phyloP scores from a whole-genome alignment of 1,140 invertebrate species.

The Drosophila pallidifrons region DNA sequence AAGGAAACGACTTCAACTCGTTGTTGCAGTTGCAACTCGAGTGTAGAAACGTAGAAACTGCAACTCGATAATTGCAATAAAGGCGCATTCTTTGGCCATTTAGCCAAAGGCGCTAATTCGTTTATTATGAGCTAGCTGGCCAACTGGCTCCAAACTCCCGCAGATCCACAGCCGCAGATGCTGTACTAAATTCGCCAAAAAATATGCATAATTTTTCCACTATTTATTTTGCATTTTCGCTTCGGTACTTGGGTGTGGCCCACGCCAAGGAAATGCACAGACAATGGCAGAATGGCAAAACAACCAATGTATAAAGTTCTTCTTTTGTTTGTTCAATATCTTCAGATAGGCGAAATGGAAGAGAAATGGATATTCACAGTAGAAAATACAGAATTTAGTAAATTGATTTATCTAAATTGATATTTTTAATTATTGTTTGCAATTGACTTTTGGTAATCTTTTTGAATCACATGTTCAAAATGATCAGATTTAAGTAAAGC shows the following conservation, averaged over 20 bases:
- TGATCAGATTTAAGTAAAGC: no score
- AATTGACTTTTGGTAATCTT: no score
- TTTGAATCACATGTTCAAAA: no score
- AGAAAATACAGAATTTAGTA: neutral
- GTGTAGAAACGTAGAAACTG: neutral
- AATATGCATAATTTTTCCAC: slow-evolving; percentile 73
- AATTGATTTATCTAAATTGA: no score
- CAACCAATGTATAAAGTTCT: slow-evolving; percentile 3
- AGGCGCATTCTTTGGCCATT: slow-evolving; percentile 77
- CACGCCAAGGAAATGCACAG: slow-evolving; percentile 37
- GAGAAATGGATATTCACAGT: neutral
- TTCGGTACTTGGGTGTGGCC: slow-evolving; percentile 34
- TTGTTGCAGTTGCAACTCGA: slow-evolving; percentile 29
- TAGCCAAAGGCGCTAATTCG: slow-evolving; percentile 81
- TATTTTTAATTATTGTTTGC: no score
- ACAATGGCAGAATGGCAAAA: slow-evolving; percentile 28
- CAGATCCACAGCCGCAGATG: slow-evolving; percentile 67
- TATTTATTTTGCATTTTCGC: slow-evolving; percentile 38
- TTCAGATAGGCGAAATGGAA: neutral
- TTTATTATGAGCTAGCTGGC: slow-evolving; percentile 73
- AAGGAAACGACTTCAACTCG: slow-evolving; percentile 22
- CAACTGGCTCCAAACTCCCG: slow-evolving; percentile 5
- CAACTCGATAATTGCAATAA: slow-evolving; percentile 82
- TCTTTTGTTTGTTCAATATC: slow-evolving; percentile 42
- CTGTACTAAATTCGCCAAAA: slow-evolving; percentile 59